Percentiles rank a stretch among this genome's conserved stretches.
Evolutionary conservation across 2,888 invertebrate genomes (phyloP).

Genomic region (Oligia latruncula): DNA sequence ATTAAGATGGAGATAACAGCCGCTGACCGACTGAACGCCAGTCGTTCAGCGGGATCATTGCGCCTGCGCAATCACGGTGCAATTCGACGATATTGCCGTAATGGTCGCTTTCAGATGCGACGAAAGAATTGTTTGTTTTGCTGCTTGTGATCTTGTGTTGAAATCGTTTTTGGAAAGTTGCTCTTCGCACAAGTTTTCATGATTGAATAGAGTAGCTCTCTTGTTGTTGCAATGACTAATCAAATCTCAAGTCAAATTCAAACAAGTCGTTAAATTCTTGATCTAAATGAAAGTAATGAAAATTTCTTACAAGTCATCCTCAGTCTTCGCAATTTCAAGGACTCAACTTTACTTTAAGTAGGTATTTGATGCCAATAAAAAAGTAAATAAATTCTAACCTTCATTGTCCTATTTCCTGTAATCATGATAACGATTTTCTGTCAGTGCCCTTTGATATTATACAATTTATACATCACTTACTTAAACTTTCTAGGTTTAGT

Average conservation of each 20-base stretch:
- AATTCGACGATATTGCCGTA: constrained; percentile 24
- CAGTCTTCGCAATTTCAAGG: neutral
- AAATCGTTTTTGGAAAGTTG: neutral
- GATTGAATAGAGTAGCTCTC: neutral
- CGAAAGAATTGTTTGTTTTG: constrained; percentile 14
- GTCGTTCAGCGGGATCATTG: constrained; percentile 33
- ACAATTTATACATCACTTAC: neutral
- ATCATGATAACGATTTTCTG: neutral
- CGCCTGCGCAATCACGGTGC: constrained; percentile 29
- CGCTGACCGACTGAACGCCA: constrained; percentile 64
- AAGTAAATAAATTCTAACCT: neutral
- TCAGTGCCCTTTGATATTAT: neutral
- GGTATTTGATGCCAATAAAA: neutral
- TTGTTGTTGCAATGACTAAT: neutral
- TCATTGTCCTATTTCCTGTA: neutral
- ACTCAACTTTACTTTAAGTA: neutral
- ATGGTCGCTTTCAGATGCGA: neutral
- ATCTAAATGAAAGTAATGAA: neutral
- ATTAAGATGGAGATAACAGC: constrained; percentile 67
- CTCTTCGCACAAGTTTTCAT: neutral
- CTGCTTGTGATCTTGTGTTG: neutral
- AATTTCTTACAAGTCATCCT: neutral
- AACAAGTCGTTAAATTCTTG: neutral
- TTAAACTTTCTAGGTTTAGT: constrained; percentile 6
- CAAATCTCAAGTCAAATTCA: neutral